Base-by-base conservation (phyloP, 2,888 invertebrate genomes). In the Pristionchus japonicus region DNA sequence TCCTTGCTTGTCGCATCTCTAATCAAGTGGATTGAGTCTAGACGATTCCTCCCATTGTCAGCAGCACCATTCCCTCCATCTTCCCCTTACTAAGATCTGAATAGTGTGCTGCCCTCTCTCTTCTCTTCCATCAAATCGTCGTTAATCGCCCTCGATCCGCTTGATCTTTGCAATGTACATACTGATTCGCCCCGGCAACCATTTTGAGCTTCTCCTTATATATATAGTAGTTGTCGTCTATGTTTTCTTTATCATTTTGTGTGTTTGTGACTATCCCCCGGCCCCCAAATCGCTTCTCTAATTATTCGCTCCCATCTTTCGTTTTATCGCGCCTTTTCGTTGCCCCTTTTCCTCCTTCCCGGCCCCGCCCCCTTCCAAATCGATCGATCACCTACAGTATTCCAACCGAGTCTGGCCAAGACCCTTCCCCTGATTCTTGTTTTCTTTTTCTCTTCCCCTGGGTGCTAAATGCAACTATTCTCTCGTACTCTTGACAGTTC, bases 221-320 rank as follows among this genome's bases (percentile, higher is more conserved):
- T 74, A 80, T 80, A 80, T 84, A 61, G 57, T 84, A 84, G 84
- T 84, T 84, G 57, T 57, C 84, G 43, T 84, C 57, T 84, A 61
- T 84, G 84, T 84, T 61, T 61, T 57, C 43, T 57, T 84, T 61
- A 40, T 84, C 37, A 27, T 61, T 57, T 84, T 84, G 84, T 61
- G 84, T 84, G 84, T 84, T 37, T 40, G 57, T 57, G 84, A 40
- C 37, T 27, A 27, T 31, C 13, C 84, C 84, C 84, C 23, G 11
- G 23, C 84, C 57, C 57, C 61, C 43, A 27, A n/a, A 34, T 83
- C 57, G 37, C 40, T 84, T 43, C 43, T 37, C 84, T 61, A 61
- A 57, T 61, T 57, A 37, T 37, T 84, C 61, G 61, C 84, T 37
- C 31, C n/a, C n/a, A n/a, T 34, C 82, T 47, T 47, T 83, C 34